A percentile compares a stretch with the other conserved stretches of the same genome.
Conservation (phyloP, 2,797 vertebrate species). For the Epinephelus awoara region DNA sequence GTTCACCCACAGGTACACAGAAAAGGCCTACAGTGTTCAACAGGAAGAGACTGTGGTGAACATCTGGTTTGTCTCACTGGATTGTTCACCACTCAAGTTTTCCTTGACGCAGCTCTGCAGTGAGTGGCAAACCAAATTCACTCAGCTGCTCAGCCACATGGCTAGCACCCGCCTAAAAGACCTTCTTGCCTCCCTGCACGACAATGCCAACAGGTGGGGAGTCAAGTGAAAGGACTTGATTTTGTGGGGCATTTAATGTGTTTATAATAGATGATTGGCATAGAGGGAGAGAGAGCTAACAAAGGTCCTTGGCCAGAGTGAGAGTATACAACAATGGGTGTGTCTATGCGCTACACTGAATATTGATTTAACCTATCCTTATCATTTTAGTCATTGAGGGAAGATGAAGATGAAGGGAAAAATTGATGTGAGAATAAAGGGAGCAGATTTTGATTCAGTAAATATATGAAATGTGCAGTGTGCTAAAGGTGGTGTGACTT, state of each 20-base stretch:
- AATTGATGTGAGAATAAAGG: not conserved
- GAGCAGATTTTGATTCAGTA: not conserved
- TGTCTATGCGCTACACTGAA: not conserved
- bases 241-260: not conserved
- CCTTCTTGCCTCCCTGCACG: slow-evolving; percentile 84
- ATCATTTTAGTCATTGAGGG: not conserved
- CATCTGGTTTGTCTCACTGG: slow-evolving; percentile 89
- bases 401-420: not conserved
- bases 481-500: not conserved
- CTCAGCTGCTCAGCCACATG: slow-evolving; percentile 88
- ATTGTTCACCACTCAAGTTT: slow-evolving; percentile 91
- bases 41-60: slow-evolving; percentile 90
- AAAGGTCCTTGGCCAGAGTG: not conserved
- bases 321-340: not conserved
- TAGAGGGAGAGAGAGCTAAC: not conserved
- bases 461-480: not conserved
- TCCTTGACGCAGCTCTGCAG: slow-evolving; percentile 91
- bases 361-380: not conserved
- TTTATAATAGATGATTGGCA: not conserved
- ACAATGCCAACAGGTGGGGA: slow-evolving; percentile 85
- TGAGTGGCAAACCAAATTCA: slow-evolving; percentile 93
- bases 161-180: slow-evolving; percentile 84
- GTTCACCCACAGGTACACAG: slow-evolving; percentile 86
- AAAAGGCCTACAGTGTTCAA: slow-evolving; percentile 90
- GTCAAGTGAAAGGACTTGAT: not conserved